Percentiles rank a stretch among this genome's conserved stretches.
Evolutionary conservation across 2,797 vertebrate genomes (phyloP).

Genomic region (Sebastes minor): DNA sequence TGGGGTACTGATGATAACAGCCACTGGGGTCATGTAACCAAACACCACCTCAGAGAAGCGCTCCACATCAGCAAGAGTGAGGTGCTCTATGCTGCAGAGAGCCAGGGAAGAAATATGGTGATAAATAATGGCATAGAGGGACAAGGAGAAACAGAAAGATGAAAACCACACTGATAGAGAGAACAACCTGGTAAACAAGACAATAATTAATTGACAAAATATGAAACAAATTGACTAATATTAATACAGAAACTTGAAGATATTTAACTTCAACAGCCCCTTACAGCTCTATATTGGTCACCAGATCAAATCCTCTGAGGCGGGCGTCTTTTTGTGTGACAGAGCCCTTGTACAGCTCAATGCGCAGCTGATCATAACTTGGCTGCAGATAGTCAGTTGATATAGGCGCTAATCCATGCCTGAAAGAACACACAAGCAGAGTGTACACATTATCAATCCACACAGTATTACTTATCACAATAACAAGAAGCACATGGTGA

Average conservation of each 20-base stretch:
- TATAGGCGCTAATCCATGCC: constrained; percentile 85
- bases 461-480: not conserved
- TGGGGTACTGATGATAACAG: constrained; percentile 91
- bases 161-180: not conserved
- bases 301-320: constrained; percentile 91
- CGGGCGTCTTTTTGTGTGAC: constrained; percentile 88
- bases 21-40: constrained; percentile 88
- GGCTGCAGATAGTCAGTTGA: constrained; percentile 88
- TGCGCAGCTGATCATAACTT: constrained; percentile 76
- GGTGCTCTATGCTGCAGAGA: constrained; percentile 90
- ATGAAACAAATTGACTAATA: not conserved
- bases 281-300: constrained; percentile 93
- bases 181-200: not conserved
- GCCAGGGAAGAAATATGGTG: not conserved
- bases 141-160: not conserved
- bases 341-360: constrained; percentile 92
- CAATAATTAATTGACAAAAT: not conserved
- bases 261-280: constrained; percentile 40
- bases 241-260: not conserved
- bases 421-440: constrained; percentile 58
- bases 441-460: not conserved
- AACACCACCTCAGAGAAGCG: constrained; percentile 91
- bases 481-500: not conserved
- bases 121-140: not conserved
- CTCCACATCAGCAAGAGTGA: constrained; percentile 84